These are phyloP conservation scores for Aradophagus sp. DNA, from an alignment of 1,140 invertebrate genomes.

Conservation along the genomic window DNA sequence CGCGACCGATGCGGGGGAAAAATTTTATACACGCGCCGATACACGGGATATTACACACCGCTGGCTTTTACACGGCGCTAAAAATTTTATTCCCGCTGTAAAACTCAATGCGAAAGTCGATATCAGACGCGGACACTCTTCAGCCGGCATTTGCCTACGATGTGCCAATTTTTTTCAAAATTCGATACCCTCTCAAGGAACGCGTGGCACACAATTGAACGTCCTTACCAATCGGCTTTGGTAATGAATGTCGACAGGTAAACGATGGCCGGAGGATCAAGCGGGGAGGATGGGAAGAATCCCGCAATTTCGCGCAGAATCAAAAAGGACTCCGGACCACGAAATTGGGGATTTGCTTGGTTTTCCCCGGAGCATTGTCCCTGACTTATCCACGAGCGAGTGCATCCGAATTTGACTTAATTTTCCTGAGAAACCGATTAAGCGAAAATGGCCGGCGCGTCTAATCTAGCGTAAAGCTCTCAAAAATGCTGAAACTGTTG, in stretches of 20 bases:
- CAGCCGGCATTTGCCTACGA: too few relatives aligned
- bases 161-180: too few relatives aligned
- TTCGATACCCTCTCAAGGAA: too few relatives aligned
- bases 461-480: slow-evolving; percentile 58
- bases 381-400: slow-evolving; percentile 60
- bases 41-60: slow-evolving; percentile 66
- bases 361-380: slow-evolving; percentile 59
- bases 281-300: too few relatives aligned
- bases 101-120: slow-evolving; percentile 59
- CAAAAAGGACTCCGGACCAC: slow-evolving; percentile 19
- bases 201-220: too few relatives aligned
- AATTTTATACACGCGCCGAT: slow-evolving; percentile 60
- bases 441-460: slow-evolving; percentile 56
- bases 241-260: background rate
- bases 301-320: slow-evolving; percentile 23
- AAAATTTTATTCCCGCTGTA: slow-evolving; percentile 69
- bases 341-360: slow-evolving; percentile 24
- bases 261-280: too few relatives aligned
- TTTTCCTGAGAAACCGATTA: slow-evolving; percentile 67
- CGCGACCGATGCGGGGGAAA: slow-evolving; percentile 48
- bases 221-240: too few relatives aligned
- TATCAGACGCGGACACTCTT: slow-evolving; percentile 1
- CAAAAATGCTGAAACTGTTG: slow-evolving; percentile 60
- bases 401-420: slow-evolving; percentile 64
- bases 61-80: slow-evolving; percentile 66